These are phyloP conservation scores for Heliconius charithonia DNA, from an alignment of 2,888 invertebrate genomes.

Conservation along the genomic window DNA sequence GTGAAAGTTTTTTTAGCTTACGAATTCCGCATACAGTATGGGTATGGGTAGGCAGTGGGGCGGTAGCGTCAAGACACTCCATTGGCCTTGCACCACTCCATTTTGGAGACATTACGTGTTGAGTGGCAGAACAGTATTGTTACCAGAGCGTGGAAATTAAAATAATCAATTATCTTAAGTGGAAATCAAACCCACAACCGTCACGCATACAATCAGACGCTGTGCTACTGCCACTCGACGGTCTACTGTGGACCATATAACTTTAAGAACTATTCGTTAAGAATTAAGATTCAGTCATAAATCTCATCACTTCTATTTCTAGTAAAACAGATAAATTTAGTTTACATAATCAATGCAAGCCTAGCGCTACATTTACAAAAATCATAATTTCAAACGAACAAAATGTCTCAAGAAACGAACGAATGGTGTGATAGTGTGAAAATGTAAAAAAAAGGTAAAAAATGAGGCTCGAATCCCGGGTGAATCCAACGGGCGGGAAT, in stretches of 20 bases:
- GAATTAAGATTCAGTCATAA: background rate
- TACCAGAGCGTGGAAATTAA: background rate
- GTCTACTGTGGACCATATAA: background rate
- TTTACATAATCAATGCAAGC: background rate
- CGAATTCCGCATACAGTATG: too few relatives aligned
- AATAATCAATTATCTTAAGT: too few relatives aligned
- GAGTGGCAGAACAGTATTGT: background rate
- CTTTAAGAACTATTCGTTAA: background rate
- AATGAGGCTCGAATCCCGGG: conserved; percentile 71
- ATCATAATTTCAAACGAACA: conserved; percentile 37
- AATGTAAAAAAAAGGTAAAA: conserved; percentile 68
- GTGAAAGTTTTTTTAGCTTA: too few relatives aligned
- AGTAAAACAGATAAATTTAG: background rate
- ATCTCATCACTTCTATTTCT: too few relatives aligned
- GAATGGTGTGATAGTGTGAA: conserved; percentile 67
- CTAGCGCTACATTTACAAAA: conserved; percentile 18
- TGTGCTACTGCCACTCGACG: background rate
- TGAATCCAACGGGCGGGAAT: conserved; percentile 77
- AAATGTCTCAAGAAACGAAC: conserved; percentile 42
- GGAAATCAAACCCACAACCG: background rate
- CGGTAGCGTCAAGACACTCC: too few relatives aligned
- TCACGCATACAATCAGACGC: background rate
- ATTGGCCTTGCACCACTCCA: too few relatives aligned
- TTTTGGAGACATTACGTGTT: too few relatives aligned
- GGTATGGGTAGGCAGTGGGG: too few relatives aligned